Conservation (phyloP, 2,113 vertebrate genomes). For the Paratilapia polleni region DNA sequence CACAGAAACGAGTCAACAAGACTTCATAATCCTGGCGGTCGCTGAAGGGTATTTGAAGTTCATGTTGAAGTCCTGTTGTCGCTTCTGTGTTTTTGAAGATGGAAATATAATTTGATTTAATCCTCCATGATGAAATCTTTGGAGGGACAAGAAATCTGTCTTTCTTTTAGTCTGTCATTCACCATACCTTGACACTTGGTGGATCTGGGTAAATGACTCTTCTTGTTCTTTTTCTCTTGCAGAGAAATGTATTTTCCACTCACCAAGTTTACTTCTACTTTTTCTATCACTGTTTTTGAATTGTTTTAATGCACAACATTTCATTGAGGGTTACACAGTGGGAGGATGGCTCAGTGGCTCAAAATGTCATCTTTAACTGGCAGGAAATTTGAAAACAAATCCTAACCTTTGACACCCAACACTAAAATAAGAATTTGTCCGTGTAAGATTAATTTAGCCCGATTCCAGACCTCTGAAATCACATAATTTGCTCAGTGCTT, state of each 20-base stretch:
- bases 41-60: slow-evolving; percentile 41
- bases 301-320: neutral
- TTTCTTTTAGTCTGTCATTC: neutral
- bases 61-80: neutral
- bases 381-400: neutral
- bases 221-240: neutral
- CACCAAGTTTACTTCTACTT: neutral
- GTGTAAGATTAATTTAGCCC: neutral
- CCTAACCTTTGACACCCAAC: rapidly evolving
- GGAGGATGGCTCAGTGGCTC: neutral
- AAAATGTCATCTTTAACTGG: neutral
- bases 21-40: slow-evolving; percentile 42
- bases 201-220: neutral
- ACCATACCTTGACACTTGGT: neutral
- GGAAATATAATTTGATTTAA: slow-evolving; percentile 2
- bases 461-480: neutral
- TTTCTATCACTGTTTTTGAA: neutral
- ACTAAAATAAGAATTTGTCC: neutral
- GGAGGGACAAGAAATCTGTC: neutral
- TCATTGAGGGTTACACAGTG: neutral
- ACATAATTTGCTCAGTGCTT: rapidly evolving
- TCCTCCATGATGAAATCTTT: neutral
- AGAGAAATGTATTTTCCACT: neutral
- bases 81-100: slow-evolving; percentile 8
- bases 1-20: slow-evolving; percentile 44